phyloP scores from a whole-genome alignment of 1,140 invertebrate genomes.

The Drosophila hydei region DNA sequence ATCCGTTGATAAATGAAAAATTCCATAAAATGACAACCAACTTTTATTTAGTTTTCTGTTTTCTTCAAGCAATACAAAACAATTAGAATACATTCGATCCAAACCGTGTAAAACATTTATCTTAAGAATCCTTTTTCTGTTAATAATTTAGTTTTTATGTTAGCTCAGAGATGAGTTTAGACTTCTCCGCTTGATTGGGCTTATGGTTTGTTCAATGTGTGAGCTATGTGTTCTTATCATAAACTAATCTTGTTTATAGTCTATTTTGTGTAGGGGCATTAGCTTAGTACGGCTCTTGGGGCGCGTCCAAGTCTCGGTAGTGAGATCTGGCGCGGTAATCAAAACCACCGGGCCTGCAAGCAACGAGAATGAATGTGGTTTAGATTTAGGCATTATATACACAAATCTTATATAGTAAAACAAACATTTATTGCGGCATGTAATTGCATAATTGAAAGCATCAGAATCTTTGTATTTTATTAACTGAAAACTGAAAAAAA shows the following conservation, averaged over 20 bases:
- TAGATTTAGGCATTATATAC: constrained; percentile 38
- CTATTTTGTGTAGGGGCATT: constrained; percentile 12
- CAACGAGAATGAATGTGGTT: constrained; percentile 70
- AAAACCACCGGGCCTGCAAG: constrained; percentile 87
- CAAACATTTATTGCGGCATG: constrained; percentile 26
- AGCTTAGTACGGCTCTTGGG: constrained; percentile 88
- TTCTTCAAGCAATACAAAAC: constrained; percentile 36
- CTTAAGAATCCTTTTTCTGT: background rate
- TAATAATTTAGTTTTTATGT: constrained; percentile 18
- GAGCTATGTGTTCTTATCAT: constrained; percentile 23
- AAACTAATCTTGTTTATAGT: constrained; percentile 42
- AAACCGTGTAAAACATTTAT: constrained; percentile 3
- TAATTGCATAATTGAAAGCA: constrained; percentile 1
- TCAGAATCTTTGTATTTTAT: constrained; percentile 16
- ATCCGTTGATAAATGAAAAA: too few species aligned
- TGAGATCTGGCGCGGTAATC: constrained; percentile 94
- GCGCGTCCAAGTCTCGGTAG: constrained; percentile 96
- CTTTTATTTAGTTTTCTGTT: constrained; percentile 32
- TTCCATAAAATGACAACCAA: constrained; percentile 14
- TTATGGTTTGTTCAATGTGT: constrained; percentile 16
- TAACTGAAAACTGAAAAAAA: constrained; percentile 20
- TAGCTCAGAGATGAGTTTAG: constrained; percentile 1
- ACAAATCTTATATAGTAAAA: constrained; percentile 36
- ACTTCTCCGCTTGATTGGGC: constrained; percentile 3
- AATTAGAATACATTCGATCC: constrained; percentile 16